Conservation (phyloP, 2,888 invertebrate species). For the Drosophila affinis region DNA sequence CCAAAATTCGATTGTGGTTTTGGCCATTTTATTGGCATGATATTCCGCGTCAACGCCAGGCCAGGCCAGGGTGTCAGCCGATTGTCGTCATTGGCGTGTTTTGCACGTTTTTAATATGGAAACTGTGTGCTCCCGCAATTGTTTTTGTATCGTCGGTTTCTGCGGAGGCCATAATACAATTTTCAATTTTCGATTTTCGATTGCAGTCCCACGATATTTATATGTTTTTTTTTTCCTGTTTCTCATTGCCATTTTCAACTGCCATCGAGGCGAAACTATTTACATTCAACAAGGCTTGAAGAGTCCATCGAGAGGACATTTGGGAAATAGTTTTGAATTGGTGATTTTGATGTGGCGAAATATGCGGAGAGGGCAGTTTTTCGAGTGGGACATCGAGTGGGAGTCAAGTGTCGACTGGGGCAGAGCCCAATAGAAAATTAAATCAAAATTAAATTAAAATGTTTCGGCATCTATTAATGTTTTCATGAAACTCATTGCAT, state of each 20-base stretch:
- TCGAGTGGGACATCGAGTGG: background rate
- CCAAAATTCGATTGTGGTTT: constrained; percentile 38
- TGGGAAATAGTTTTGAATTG: constrained; percentile 30
- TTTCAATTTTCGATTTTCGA: constrained; percentile 38
- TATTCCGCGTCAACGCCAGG: constrained; percentile 41
- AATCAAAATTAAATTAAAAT: background rate
- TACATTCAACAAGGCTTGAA: constrained; percentile 17
- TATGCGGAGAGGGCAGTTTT: background rate
- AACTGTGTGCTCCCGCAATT: constrained; percentile 29
- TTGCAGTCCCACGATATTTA: constrained; percentile 26
- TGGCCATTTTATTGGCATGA: constrained; percentile 32
- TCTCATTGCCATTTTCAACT: constrained; percentile 23
- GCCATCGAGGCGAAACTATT: constrained; percentile 34
- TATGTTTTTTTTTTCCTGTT: constrained; percentile 4
- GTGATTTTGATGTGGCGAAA: background rate
- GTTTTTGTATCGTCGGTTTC: constrained; percentile 13
- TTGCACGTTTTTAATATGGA: constrained; percentile 66
- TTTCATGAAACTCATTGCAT: no score
- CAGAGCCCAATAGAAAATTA: background rate
- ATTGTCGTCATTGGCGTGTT: constrained; percentile 45
- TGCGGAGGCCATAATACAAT: constrained; percentile 34
- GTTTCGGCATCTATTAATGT: background rate
- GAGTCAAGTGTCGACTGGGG: background rate
- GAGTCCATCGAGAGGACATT: constrained; percentile 9
- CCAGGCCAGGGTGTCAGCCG: constrained; percentile 35